Percentiles rank a stretch among this genome's conserved stretches.
phyloP scores from a whole-genome alignment of 2,797 vertebrate species.

The Podargus strigoides region DNA sequence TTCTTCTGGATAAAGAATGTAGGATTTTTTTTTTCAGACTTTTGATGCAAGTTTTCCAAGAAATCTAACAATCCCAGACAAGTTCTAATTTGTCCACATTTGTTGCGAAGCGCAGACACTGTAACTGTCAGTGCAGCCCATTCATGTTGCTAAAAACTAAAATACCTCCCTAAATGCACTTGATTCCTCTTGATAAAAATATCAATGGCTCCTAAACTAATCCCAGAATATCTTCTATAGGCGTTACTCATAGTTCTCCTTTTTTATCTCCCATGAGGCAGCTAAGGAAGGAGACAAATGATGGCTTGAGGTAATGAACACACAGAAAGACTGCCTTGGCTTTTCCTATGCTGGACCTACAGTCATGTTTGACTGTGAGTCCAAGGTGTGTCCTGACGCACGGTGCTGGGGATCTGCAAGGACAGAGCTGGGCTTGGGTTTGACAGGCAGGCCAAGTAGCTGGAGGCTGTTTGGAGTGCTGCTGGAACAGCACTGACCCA shows the following conservation, averaged over 20 bases:
- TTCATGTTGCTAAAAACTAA: neutral
- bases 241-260: neutral
- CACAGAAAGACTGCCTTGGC: neutral
- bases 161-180: neutral
- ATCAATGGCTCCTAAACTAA: neutral
- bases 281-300: neutral
- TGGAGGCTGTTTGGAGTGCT: neutral
- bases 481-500: neutral
- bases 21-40: neutral
- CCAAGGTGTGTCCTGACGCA: neutral
- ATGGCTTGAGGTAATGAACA: neutral
- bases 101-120: fast-evolving
- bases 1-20: neutral
- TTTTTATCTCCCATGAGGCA: neutral
- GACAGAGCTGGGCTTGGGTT: neutral
- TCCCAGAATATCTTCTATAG: neutral
- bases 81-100: neutral
- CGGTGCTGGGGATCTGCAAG: neutral
- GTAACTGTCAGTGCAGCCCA: neutral
- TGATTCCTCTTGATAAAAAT: neutral
- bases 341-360: neutral
- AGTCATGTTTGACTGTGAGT: neutral
- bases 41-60: neutral
- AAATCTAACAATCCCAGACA: neutral
- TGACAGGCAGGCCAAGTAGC: neutral